Evolutionary conservation across 2,888 invertebrate genomes (phyloP), one percentile per base, ranked within the genome.

Genomic region (Pedicia rivosa): DNA sequence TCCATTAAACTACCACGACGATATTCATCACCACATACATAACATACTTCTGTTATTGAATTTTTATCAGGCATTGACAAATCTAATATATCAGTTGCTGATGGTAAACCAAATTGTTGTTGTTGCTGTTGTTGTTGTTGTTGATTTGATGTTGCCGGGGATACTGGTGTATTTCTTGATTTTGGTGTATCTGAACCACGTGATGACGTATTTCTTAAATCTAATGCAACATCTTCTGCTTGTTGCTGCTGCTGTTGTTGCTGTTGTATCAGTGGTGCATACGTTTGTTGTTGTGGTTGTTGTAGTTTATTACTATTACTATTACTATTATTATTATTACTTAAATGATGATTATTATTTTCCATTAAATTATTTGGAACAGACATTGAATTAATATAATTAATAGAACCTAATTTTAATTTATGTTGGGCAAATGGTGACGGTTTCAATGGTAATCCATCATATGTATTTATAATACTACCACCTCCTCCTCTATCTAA

Each of bases 11-110:
- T 81, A 44, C 86, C 86, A 39, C 83, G 72, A 47, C 78, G 74
- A 59, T 79, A 82, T 60, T 87, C 86, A 56, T 86, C 86, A 14
- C 88, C 88, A 62, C 88, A 88, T 12, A 87, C 81, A 62, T 87
- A 88, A 61, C 84, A 86, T 36, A 87, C 86, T 63, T 87, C 86
- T 15, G 84, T 86, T 48, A 80, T 74, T 10, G 86, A 81, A 65
- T 87, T 87, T 66, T 87, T 87, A 62, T 87, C 87, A 9, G 87
- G 87, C 87, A 88, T 87, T 43, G 86, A 86, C 41, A 88, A 67
- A 65, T 88, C 87, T 42, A 87, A 66, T 50, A 86, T 86, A 56
- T 84, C 84, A 26, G 83, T 76, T 50, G 81, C 83, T n/a, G 74
- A 71, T 29, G 72, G 42, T 20, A 40, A 50, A n/a, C n/a, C n/a